phyloP scores from a whole-genome alignment of 1,140 invertebrate genomes.

The Drosophila kanapiae region DNA sequence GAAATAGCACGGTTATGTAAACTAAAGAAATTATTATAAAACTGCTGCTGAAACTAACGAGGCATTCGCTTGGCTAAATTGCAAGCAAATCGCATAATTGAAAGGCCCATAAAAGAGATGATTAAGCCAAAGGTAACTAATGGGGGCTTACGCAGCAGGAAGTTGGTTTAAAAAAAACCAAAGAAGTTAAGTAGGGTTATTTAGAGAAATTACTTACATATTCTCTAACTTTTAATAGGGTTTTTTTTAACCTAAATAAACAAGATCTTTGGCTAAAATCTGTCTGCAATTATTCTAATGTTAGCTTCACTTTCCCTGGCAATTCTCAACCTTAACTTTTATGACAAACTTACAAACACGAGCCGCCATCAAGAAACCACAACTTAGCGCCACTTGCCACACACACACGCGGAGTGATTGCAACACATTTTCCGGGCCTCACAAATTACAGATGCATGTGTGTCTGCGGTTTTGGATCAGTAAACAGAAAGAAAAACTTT shows the following conservation, averaged over 20 bases:
- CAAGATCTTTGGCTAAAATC: background rate
- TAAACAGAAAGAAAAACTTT: slow-evolving; percentile 52
- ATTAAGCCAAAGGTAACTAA: slow-evolving; percentile 1
- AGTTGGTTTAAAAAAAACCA: background rate
- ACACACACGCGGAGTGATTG: slow-evolving; percentile 21
- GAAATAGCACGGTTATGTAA: slow-evolving; percentile 22
- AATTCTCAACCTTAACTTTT: slow-evolving; percentile 2
- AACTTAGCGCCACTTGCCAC: slow-evolving; percentile 29
- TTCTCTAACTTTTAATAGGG: too few species aligned
- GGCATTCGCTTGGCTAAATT: slow-evolving; percentile 36
- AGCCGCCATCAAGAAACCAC: background rate
- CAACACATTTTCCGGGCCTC: slow-evolving; percentile 56
- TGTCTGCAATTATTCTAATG: background rate
- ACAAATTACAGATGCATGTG: slow-evolving; percentile 40
- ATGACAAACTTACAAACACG: slow-evolving; percentile 8
- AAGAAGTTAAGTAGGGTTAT: background rate
- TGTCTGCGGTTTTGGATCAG: slow-evolving; percentile 39
- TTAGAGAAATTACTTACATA: background rate
- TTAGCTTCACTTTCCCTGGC: background rate
- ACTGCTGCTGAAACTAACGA: slow-evolving; percentile 32
- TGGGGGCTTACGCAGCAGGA: background rate
- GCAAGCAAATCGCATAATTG: slow-evolving; percentile 37
- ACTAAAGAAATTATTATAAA: slow-evolving; percentile 39
- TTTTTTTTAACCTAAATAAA: too few species aligned
- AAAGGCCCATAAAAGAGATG: slow-evolving; percentile 26